A percentile compares a stretch with the other conserved stretches of the same genome.
These are phyloP conservation scores for Icerya purchasi DNA, from an alignment of 2,888 invertebrate genomes.

Conservation along the genomic window DNA sequence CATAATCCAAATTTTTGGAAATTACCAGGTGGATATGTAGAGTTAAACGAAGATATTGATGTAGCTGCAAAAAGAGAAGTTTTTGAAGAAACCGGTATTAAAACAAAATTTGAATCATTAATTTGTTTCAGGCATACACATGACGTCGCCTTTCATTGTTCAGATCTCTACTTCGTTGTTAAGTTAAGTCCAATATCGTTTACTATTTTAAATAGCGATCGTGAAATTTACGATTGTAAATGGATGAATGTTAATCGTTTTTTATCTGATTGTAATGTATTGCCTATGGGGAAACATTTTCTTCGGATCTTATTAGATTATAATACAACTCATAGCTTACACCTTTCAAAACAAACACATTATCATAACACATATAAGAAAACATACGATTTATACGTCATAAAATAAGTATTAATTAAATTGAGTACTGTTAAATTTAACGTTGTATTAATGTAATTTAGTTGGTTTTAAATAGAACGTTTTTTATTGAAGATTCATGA, in stretches of 20 bases:
- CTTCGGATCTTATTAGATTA: constrained; percentile 42
- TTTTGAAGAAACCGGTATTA: constrained; percentile 70
- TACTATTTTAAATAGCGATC: constrained; percentile 42
- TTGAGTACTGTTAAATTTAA: too few relatives aligned
- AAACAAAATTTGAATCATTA: constrained; percentile 49
- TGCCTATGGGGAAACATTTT: constrained; percentile 45
- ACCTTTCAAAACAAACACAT: constrained; percentile 4
- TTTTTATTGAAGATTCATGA: too few relatives aligned
- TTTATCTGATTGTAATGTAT: constrained; percentile 44
- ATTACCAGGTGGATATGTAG: constrained; percentile 77
- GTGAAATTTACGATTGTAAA: constrained; percentile 51
- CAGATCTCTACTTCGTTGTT: constrained; percentile 67
- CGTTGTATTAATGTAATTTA: too few relatives aligned
- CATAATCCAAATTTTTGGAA: constrained; percentile 50
- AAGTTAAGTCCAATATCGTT: constrained; percentile 36
- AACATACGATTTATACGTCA: constrained; percentile 5
- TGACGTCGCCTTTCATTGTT: constrained; percentile 51
- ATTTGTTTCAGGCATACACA: constrained; percentile 60
- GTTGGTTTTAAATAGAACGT: too few relatives aligned
- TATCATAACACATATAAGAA: constrained; percentile 5
- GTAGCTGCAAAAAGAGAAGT: constrained; percentile 71
- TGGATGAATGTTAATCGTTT: constrained; percentile 69
- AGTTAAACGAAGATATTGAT: constrained; percentile 50
- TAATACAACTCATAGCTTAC: constrained; percentile 23
- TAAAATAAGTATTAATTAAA: too few relatives aligned